A percentile compares a stretch with the other conserved stretches of the same genome.
Evolutionary conservation across 2,888 invertebrate species (phyloP).

Genomic region (Lymantria dispar): DNA sequence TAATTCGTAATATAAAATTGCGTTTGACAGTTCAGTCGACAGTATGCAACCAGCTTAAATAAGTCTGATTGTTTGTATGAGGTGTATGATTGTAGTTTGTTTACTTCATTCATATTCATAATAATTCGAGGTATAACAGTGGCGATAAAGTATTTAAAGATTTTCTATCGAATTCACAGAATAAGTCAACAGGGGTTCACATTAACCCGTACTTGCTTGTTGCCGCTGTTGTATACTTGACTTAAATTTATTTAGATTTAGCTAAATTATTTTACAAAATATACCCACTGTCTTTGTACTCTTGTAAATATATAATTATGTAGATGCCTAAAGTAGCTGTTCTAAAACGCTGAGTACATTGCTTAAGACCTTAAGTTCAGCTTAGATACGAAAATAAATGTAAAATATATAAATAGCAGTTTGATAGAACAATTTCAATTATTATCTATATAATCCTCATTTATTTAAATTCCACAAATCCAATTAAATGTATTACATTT

Average conservation of each 20-base stretch:
- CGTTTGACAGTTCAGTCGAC: slow-evolving; percentile 35
- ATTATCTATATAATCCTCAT: too few species aligned
- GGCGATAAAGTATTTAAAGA: background rate
- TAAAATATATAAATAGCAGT: too few species aligned
- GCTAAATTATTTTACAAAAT: slow-evolving; percentile 78
- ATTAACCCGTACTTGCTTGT: background rate
- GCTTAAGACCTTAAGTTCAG: background rate
- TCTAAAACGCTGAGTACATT: slow-evolving; percentile 8
- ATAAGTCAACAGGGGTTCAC: too few species aligned
- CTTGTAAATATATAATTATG: slow-evolving; percentile 61
- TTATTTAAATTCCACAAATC: too few species aligned
- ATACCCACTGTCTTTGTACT: slow-evolving; percentile 54
- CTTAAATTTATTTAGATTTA: slow-evolving; percentile 28
- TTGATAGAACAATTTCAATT: too few species aligned
- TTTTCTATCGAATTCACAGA: too few species aligned
- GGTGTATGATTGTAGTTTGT: slow-evolving; percentile 29
- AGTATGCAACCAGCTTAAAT: slow-evolving; percentile 42
- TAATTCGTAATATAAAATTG: slow-evolving; percentile 17
- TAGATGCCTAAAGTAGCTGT: slow-evolving; percentile 42
- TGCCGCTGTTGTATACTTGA: slow-evolving; percentile 9
- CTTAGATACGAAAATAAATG: too few species aligned
- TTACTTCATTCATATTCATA: slow-evolving; percentile 22
- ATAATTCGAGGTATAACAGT: slow-evolving; percentile 10
- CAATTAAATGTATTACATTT: too few species aligned
- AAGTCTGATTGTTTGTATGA: slow-evolving; percentile 45